Evolutionary conservation across 35 echinoderm and acorn worm genomes (phyloP).

Genomic region (Stichopus chloronotus): DNA sequence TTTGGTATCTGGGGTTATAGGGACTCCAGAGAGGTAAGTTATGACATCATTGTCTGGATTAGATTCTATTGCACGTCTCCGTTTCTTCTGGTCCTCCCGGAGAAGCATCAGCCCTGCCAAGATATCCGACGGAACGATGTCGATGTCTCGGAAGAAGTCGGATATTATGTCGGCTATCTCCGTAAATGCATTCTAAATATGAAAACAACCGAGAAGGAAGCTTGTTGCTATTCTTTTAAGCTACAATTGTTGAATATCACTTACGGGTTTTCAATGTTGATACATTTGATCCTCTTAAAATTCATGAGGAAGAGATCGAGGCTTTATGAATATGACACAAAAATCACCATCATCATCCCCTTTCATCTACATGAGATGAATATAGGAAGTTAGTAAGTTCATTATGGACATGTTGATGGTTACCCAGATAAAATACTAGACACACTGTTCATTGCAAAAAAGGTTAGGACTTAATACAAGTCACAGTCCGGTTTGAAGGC

Average conservation of each 20-base stretch:
- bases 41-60: conserved; percentile 81
- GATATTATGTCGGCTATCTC: conserved; percentile 90
- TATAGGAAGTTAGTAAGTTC: too few relatives aligned
- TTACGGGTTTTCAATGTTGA: too few relatives aligned
- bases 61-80: conserved; percentile 74
- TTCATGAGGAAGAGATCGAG: too few relatives aligned
- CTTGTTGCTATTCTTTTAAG: neutral
- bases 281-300: too few relatives aligned
- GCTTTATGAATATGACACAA: too few relatives aligned
- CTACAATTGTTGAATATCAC: neutral
- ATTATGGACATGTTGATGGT: too few relatives aligned
- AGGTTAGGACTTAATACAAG: too few relatives aligned
- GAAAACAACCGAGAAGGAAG: neutral
- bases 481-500: too few relatives aligned
- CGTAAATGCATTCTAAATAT: conserved; percentile 87
- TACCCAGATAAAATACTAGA: too few relatives aligned
- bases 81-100: conserved; percentile 92
- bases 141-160: conserved; percentile 93
- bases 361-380: too few relatives aligned
- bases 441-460: too few relatives aligned
- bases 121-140: conserved; percentile 95
- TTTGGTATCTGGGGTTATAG: conserved; percentile 88
- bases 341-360: too few relatives aligned
- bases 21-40: conserved; percentile 89
- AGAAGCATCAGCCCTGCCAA: conserved; percentile 90